phyloP scores from a whole-genome alignment of 2,888 invertebrate species.

The Campopleginae sp. region DNA sequence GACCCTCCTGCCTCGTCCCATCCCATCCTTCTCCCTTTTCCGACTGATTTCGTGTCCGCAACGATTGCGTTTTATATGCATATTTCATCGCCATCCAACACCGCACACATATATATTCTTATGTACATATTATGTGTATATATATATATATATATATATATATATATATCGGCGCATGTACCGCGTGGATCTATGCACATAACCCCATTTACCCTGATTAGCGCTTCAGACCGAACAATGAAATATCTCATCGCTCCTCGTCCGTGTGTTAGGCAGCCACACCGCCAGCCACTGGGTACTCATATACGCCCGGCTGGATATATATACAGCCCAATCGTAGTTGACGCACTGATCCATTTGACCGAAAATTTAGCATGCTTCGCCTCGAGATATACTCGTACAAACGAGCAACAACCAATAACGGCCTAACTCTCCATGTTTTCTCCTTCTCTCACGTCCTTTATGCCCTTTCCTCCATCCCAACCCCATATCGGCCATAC shows the following conservation, averaged over 20 bases:
- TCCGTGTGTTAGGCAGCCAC: neutral
- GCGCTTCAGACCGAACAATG: constrained; percentile 63
- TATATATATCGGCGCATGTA: neutral
- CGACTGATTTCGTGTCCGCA: constrained; percentile 57
- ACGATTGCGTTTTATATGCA: constrained; percentile 59
- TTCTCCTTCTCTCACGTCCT: neutral
- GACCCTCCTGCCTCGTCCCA: constrained; percentile 14
- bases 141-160: neutral
- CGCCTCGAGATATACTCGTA: constrained; percentile 18
- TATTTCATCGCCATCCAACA: constrained; percentile 49
- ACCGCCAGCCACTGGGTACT: neutral
- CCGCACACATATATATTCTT: neutral
- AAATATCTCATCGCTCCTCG: constrained; percentile 52
- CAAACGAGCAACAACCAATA: neutral
- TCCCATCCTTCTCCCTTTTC: constrained; percentile 41
- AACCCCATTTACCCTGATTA: constrained; percentile 64
- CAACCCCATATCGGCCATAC: neutral
- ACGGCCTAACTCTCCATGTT: neutral
- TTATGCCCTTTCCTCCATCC: neutral
- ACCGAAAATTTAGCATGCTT: constrained; percentile 62
- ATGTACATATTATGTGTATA: neutral
- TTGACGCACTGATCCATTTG: constrained; percentile 50
- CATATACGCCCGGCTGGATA: neutral
- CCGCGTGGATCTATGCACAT: constrained; percentile 41
- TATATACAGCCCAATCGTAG: constrained; percentile 15